Evolutionary conservation across 2,113 vertebrate species (phyloP), one percentile per base, ranked within the genome.

Genomic region (Burhinus oedicnemus): DNA sequence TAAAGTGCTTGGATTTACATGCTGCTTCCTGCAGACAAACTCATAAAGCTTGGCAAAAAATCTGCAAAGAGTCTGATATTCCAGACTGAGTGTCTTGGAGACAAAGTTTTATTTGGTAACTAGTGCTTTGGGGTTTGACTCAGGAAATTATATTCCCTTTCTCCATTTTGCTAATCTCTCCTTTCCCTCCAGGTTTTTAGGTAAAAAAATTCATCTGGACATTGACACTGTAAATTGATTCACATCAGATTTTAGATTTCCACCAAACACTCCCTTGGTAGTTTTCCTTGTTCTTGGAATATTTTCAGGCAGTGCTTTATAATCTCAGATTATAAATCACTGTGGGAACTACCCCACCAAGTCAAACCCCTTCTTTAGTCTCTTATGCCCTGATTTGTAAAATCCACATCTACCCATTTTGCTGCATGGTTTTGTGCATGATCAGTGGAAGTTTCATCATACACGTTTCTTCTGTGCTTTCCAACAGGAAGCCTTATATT

Each of bases 91-190:
- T 81, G 40, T 89, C 93, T 96, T 90, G 88, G 83, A 97, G 72
- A 68, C 42, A 55, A 83, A 94, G 40, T 62, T 2, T 0, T 79
- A 44, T 71, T 92, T 89, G n/a, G 51, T 90, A 95, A 97, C 47
- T 87, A 87, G 69, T 3, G 4, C 26, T 83, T 34, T 75, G 79
- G 61, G 86, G 19, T 84, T 87, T 71, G 52, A 68, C 36, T 95
- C 64, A 82, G 96, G 89, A 95, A 95, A 93, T 97, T 81, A 47
- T 93, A 87, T 81, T 91, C 75, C n/a, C 15, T 89, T 89, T 89
- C 77, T 95, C 80, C 42, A 36, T 89, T 87, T 89, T 68, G n/a
- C 64, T 87, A 84, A 68, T 82, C 64, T 81, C 52, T 87, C 29
- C n/a, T 88, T 89, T 93, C 52, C 44, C 61, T 92, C 25, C 36